Base-by-base conservation (phyloP, 2,113 vertebrate genomes). In the Mystacornis crossleyi region DNA sequence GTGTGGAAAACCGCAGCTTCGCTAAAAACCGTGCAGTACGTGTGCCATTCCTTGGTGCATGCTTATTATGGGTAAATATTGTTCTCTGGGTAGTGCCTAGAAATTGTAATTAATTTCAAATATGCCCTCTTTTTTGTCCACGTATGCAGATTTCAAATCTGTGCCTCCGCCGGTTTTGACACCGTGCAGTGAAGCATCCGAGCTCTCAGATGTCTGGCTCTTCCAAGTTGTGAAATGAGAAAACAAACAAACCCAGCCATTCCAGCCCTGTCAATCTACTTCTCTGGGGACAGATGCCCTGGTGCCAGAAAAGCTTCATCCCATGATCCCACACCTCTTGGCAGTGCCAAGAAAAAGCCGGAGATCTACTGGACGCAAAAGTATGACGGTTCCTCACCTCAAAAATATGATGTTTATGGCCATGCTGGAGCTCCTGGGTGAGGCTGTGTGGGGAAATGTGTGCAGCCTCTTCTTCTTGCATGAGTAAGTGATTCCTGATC, bases 181-280 rank as follows among this genome's bases (percentile, higher is more conserved):
- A 93, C 92, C 1, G 75, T 55, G 92, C 84, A 84, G 29, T 33
- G 92, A 62, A 88, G 79, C 54, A 80, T 62, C 85, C 1, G 61
- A 94, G 87, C 90, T 94, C 77, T 97, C 96, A 96, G 95, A 92
- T 95, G 93, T 92, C 95, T 96, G 96, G 62, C 95, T 96, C 64
- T 75, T 21, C 77, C 2, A 64, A 97, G 60, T 53, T 95, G 88
- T 92, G 96, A 96, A 95, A 94, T 6, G 60, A 90, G 71, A 77
- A 85, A 95, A 28, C 87, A 96, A 91, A 94, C 83, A 71, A 94
- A 73, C 88, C 65, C 85, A 95, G 34, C 55, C 50, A 23, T 78
- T 83, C 66, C 92, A 94, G 93, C 72, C 92, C 83, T 96, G 93
- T 91, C 92, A 96, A 83, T 96, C 95, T 73, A 12, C 24, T 80